Evolutionary conservation across 2,797 vertebrate genomes (phyloP), one percentile per base, ranked within the genome.

Genomic region (Manis javanica): DNA sequence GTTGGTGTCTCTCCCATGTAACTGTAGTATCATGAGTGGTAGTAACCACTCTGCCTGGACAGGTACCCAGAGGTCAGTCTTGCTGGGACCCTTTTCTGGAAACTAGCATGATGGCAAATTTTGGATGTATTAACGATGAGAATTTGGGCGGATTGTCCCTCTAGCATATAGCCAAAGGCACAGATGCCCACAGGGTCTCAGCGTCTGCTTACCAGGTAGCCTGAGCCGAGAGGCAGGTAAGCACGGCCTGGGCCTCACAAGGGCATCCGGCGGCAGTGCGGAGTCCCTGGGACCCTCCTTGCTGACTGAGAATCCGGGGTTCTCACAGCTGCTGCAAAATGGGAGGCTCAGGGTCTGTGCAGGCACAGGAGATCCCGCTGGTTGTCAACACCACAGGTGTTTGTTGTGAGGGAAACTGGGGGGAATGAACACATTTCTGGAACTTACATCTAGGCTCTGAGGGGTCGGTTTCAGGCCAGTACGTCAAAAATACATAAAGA

Each of bases 151-250:
- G 59, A 6, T 61, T 24, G 42, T 26, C 21, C 0, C n/a, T 5
- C 26, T n/a, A 10, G 23, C 4, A 0, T 57, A 26, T 39, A n/a
- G 31, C 34, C 24, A 31, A 63, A n/a, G 23, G 12, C 57, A 16
- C 16, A 5, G n/a, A 3, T 10, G 24, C 42, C 68, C 26, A 3
- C 11, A 26, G 66, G 31, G 1, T 3, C 29, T 18, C 46, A 21
- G 24, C 55, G 18, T 7, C n/a, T 2, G 6, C 2, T 34, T 37
- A 0, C 1, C 3, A 16, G 37, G 5, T 18, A 13, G 15, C 6
- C 6, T 3, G 8, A 24, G 15, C 23, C 21, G 1, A 34, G 7
- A 0, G 0, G 4, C 19, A 46, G 46, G 46, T 11, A 46, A 46
- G 46, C 46, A 46, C 10, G 10, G 46, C 46, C 11, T 2, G 10